These are phyloP conservation scores for Actinostola sp. DNA, from an alignment of 92 coral and sea anemone species.

Conservation along the genomic window DNA sequence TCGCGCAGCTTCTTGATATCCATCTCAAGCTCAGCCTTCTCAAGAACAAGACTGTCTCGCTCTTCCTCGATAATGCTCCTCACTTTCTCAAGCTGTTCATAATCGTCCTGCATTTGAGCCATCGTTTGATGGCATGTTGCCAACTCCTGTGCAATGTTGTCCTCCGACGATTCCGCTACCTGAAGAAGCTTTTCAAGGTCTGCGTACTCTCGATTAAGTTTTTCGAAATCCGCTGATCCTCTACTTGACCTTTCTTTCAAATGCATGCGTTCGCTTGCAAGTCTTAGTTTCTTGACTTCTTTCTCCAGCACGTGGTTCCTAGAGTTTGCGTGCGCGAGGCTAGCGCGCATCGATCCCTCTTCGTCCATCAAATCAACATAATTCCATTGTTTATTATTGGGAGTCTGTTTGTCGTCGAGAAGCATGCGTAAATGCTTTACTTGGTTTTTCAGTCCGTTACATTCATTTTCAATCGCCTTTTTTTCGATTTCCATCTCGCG, in stretches of 20 bases:
- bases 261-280: constrained; percentile 64
- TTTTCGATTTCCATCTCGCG: constrained; percentile 72
- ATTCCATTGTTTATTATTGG: constrained; percentile 38
- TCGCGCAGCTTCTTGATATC: constrained; percentile 54
- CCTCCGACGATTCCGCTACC: constrained; percentile 84
- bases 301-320: constrained; percentile 49
- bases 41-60: constrained; percentile 62
- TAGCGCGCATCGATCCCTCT: constrained; percentile 42
- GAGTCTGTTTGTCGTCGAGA: constrained; percentile 29
- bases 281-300: constrained; percentile 57
- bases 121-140: constrained; percentile 54
- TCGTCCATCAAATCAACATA: constrained; percentile 44
- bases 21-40: constrained; percentile 63
- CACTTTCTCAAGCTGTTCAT: constrained; percentile 50
- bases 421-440: constrained; percentile 63
- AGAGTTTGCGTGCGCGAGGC: constrained; percentile 37
- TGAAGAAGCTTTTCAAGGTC: constrained; percentile 78
- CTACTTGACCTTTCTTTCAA: constrained; percentile 45
- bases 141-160: constrained; percentile 70
- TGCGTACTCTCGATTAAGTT: constrained; percentile 60
- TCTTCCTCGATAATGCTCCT: constrained; percentile 39
- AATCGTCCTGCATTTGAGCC: constrained; percentile 55
- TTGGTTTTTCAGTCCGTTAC: constrained; percentile 65
- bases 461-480: constrained; percentile 70
- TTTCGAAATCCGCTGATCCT: constrained; percentile 38